A percentile compares a stretch with the other conserved stretches of the same genome.
Conservation (phyloP, 2,113 vertebrate species). For the Gopherus evgoodei region DNA sequence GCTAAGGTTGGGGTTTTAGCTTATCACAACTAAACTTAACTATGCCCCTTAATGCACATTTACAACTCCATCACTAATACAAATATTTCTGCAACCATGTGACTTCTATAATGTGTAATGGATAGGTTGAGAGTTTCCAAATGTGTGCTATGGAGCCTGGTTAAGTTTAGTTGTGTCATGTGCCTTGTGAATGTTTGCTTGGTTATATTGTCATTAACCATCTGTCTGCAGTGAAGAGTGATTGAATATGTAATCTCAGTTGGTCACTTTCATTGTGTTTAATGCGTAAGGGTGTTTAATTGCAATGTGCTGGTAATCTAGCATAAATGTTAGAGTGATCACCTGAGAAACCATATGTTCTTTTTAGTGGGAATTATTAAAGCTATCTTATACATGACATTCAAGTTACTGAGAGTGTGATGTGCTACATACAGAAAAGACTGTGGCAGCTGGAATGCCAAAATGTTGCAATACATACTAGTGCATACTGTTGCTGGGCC, state of each 20-base stretch:
- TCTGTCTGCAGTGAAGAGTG: neutral
- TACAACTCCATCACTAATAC: neutral
- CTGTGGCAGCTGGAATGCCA: neutral
- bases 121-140: neutral
- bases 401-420: conserved; percentile 20
- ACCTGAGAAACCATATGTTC: conserved; percentile 25
- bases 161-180: conserved; percentile 24
- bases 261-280: neutral
- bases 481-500: neutral
- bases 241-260: conserved; percentile 53
- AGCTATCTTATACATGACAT: neutral
- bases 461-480: neutral
- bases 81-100: neutral
- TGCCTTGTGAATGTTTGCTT: neutral
- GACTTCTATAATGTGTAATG: conserved; percentile 27
- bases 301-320: neutral
- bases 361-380: conserved; percentile 15
- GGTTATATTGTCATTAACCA: conserved; percentile 36
- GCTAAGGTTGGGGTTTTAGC: conserved; percentile 29
- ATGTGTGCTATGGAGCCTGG: neutral
- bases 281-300: neutral
- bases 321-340: conserved; percentile 27
- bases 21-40: neutral
- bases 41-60: neutral
- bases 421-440: neutral